Conservation (phyloP, 2,888 invertebrate genomes). For the Onchidella celtica region DNA sequence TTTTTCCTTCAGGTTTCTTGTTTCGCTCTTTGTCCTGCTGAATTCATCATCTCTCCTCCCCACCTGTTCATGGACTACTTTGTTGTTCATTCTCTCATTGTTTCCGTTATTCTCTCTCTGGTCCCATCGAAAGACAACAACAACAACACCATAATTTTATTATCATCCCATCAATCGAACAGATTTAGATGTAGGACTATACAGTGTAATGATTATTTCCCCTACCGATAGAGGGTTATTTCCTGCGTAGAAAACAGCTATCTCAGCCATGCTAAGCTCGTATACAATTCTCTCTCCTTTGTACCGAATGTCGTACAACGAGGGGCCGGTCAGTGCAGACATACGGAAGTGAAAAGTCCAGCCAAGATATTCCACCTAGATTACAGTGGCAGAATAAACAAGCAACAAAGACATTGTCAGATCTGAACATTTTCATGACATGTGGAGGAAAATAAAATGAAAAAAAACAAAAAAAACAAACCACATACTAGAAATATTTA, state of each 20-base stretch:
- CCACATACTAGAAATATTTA: too few species aligned
- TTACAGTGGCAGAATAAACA: background rate
- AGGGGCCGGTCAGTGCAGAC: conserved; percentile 66
- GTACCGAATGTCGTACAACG: conserved; percentile 67
- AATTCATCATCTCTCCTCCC: too few species aligned
- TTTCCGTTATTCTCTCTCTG: background rate
- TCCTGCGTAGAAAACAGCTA: conserved; percentile 68
- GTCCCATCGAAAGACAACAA: too few species aligned
- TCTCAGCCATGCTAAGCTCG: conserved; percentile 73
- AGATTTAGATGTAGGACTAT: background rate
- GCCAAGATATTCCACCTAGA: conserved; percentile 55
- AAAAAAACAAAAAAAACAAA: too few species aligned
- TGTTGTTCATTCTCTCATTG: background rate
- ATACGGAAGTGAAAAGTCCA: conserved; percentile 74
- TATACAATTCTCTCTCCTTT: conserved; percentile 71
- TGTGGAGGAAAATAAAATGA: too few species aligned
- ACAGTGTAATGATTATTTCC: too few species aligned
- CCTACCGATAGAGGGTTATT: conserved; percentile 29
- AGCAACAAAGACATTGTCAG: background rate
- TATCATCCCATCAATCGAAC: background rate
- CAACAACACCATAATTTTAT: too few species aligned
- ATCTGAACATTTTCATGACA: too few species aligned
- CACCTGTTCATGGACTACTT: background rate
- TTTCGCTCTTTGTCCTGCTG: too few species aligned
- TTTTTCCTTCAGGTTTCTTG: too few species aligned